Evolutionary conservation across 2,888 invertebrate genomes (phyloP).

Genomic region (Tortrix viridana): DNA sequence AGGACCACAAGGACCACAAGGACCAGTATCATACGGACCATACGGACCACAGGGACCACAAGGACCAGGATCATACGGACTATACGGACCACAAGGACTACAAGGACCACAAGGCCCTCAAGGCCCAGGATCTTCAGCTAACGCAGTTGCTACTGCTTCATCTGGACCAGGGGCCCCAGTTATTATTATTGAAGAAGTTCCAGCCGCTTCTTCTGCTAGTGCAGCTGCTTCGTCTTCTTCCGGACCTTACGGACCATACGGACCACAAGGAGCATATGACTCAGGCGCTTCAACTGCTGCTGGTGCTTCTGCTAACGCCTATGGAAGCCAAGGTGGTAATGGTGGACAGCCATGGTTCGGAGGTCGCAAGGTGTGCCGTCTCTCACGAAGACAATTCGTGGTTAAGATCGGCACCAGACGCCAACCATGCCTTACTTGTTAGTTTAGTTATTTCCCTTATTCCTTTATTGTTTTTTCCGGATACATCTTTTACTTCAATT

Average conservation of each 20-base stretch:
- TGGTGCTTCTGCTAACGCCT: conserved; percentile 10
- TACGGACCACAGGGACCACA: conserved; percentile 18
- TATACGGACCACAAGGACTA: conserved; percentile 24
- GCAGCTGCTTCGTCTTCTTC: conserved; percentile 33
- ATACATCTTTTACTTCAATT: conserved; percentile 62
- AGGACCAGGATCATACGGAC: conserved; percentile 17
- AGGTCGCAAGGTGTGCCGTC: conserved; percentile 58
- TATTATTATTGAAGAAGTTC: conserved; percentile 37
- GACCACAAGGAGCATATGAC: conserved; percentile 13
- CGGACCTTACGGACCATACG: conserved; percentile 19
- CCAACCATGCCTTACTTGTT: conserved; percentile 61
- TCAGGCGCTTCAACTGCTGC: conserved; percentile 20
- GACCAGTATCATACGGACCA: not conserved
- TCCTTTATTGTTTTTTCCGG: conserved; percentile 46
- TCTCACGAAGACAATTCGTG: conserved; percentile 58
- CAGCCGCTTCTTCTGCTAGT: conserved; percentile 30
- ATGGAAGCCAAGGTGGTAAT: conserved; percentile 10
- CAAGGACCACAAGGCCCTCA: conserved; percentile 20
- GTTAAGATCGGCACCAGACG: conserved; percentile 61
- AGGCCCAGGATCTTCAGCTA: conserved; percentile 11
- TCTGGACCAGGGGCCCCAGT: conserved; percentile 24
- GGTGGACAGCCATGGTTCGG: conserved; percentile 39
- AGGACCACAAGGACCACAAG: conserved; percentile 9
- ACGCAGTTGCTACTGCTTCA: conserved; percentile 15
- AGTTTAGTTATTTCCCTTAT: conserved; percentile 40